These are phyloP conservation scores for Phrynosoma platyrhinos DNA, from an alignment of 2,113 vertebrate species.

Conservation along the genomic window DNA sequence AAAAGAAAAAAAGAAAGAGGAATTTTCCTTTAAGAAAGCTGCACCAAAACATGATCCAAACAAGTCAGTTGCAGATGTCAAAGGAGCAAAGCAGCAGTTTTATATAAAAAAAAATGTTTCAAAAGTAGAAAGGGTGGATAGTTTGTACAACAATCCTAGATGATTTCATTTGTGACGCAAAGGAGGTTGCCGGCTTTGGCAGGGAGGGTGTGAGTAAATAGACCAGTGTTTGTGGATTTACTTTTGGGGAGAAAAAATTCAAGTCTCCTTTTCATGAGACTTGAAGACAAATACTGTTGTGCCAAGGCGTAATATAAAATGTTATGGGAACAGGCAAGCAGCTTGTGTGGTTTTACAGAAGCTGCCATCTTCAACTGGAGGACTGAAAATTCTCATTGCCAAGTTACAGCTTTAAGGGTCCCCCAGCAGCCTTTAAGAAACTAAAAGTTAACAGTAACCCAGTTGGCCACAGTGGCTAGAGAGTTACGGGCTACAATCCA, in stretches of 20 bases:
- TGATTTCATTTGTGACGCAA: slow-evolving; percentile 20
- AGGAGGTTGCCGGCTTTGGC: not conserved
- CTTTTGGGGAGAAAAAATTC: not conserved
- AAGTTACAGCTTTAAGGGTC: not conserved
- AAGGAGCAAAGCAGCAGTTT: slow-evolving; percentile 50
- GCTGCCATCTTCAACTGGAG: not conserved
- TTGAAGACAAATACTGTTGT: not conserved
- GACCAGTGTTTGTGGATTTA: not conserved
- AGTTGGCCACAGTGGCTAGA: not conserved
- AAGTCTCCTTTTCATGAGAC: not conserved
- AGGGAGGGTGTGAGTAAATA: not conserved
- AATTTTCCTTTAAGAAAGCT: slow-evolving; percentile 78
- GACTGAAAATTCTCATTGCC: slow-evolving; percentile 2
- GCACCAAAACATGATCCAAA: slow-evolving; percentile 58
- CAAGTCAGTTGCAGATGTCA: slow-evolving; percentile 55
- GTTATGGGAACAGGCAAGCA: slow-evolving; percentile 13
- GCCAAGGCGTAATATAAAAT: slow-evolving; percentile 38
- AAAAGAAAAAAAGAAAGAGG: slow-evolving; percentile 76
- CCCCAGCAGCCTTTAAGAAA: not conserved
- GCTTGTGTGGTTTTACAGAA: slow-evolving; percentile 23
- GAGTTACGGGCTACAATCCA: not conserved
- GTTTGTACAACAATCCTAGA: not conserved
- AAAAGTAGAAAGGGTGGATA: slow-evolving; percentile 24
- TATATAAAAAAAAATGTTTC: slow-evolving; percentile 46
- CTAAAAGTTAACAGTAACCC: not conserved